Percentiles rank a stretch among this genome's conserved stretches.
Conservation (phyloP, 2,888 invertebrate genomes). For the Augochlorella aurata region DNA sequence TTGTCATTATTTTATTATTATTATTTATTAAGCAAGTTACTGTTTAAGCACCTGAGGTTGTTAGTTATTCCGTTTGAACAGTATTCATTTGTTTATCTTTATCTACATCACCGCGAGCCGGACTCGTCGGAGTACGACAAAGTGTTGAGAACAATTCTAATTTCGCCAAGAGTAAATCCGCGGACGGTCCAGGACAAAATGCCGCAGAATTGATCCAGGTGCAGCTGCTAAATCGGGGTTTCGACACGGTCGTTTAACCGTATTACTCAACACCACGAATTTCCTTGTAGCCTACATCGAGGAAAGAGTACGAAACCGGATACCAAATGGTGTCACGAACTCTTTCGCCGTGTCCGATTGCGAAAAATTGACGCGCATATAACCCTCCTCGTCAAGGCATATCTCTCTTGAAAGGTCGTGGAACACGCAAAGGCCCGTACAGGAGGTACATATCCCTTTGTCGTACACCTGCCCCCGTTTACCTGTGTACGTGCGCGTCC, state of each 20-base stretch:
- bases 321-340: constrained; percentile 20
- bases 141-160: too few relatives aligned
- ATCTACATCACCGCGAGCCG: too few relatives aligned
- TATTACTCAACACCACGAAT: background rate
- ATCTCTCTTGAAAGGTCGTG: constrained; percentile 51
- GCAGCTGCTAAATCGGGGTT: background rate
- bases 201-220: too few relatives aligned
- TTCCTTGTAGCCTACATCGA: background rate
- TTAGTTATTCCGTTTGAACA: too few relatives aligned
- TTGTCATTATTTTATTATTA: too few relatives aligned
- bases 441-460: constrained; percentile 55
- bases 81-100: too few relatives aligned
- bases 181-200: too few relatives aligned
- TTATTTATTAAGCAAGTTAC: too few relatives aligned
- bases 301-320: constrained; percentile 8
- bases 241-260: background rate
- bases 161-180: too few relatives aligned
- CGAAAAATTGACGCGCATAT: constrained; percentile 42
- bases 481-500: constrained; percentile 8
- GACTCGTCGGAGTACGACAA: too few relatives aligned
- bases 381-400: constrained; percentile 39
- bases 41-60: too few relatives aligned
- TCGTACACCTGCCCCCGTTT: constrained; percentile 59
- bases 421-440: constrained; percentile 57
- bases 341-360: constrained; percentile 41